Conservation (phyloP, 2,888 invertebrate genomes). For the Galeruca laticollis region DNA sequence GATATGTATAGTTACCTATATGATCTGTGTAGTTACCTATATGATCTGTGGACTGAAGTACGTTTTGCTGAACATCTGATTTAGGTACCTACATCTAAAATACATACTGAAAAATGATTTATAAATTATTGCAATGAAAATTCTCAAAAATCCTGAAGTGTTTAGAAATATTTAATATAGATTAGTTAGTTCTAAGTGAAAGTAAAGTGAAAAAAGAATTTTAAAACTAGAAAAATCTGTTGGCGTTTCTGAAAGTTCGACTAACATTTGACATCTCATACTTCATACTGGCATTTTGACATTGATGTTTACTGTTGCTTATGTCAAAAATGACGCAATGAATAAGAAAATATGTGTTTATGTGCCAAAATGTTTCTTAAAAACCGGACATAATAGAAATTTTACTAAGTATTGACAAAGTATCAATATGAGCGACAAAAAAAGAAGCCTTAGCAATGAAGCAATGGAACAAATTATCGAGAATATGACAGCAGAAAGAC, state of each 20-base stretch:
- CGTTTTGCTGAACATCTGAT: background rate
- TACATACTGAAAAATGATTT: too few relatives aligned
- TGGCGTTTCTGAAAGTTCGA: background rate
- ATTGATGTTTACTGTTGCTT: constrained; percentile 31
- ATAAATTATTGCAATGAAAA: too few relatives aligned
- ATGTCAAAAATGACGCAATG: constrained; percentile 45
- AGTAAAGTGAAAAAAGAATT: background rate
- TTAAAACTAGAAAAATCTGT: background rate
- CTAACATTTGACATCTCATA: background rate
- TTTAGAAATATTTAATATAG: too few relatives aligned
- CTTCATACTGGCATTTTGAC: background rate
- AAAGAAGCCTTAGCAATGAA: constrained; percentile 58
- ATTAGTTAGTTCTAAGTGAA: too few relatives aligned
- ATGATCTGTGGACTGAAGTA: background rate
- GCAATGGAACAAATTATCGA: constrained; percentile 72
- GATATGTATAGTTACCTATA: too few relatives aligned
- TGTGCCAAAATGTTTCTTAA: constrained; percentile 54
- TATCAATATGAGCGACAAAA: constrained; percentile 59
- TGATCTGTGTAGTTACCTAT: too few relatives aligned
- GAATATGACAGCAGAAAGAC: constrained; percentile 72
- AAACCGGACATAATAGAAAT: constrained; percentile 40
- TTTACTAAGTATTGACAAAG: constrained; percentile 20
- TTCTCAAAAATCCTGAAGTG: too few relatives aligned
- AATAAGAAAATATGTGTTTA: constrained; percentile 50
- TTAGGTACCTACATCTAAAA: too few relatives aligned